Base-by-base conservation (phyloP, 2,113 vertebrate species). In the Athene noctua region DNA sequence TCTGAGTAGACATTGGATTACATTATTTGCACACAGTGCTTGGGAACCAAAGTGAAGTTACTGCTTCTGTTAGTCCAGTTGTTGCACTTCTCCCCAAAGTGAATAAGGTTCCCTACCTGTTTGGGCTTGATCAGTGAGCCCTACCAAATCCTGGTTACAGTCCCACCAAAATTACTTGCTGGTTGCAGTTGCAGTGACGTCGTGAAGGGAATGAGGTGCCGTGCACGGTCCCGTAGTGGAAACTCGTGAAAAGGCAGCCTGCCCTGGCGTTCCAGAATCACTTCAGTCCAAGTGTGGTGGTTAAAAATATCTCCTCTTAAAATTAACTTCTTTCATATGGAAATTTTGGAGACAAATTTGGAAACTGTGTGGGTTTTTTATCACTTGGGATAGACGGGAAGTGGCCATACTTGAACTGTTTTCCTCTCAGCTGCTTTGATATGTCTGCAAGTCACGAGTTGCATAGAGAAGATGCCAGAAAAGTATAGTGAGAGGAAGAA, bases 231-330 rank as follows among this genome's bases (percentile, higher is more conserved):
- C 26, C 0, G 1, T 27, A 40, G 55, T 58, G 32, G 71, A 79
- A 63, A 34, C 16, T 20, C 1, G 0, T 21, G 55, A 22, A 78
- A 78, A 94, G 34, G 44, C 46, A 79, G 57, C 71, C 44, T 70
- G 78, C 46, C 44, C 11, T 92, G 75, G 63, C 77, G 71, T 79
- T 70, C 62, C 29, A 36, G 57, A 86, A 61, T 57, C 66, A 10
- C 29, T 79, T 51, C 55, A 38, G 44, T 75, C 78, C 72, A 82
- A 86, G 67, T 13, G 36, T 57, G 47, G 40, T 36, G 17, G 74
- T 71, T 93, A 70, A 90, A 93, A 93, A 80, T 89, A 44, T 20
- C 52, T 38, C 42, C 38, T 79, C 38, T 55, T 74, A 74, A 86
- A 88, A 78, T 15, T 2, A 77, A 59, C 55, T 78, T 30, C 49